A percentile compares a stretch with the other conserved stretches of the same genome.
phyloP scores from a whole-genome alignment of 2,797 vertebrate genomes.

The Crenuchus spilurus region DNA sequence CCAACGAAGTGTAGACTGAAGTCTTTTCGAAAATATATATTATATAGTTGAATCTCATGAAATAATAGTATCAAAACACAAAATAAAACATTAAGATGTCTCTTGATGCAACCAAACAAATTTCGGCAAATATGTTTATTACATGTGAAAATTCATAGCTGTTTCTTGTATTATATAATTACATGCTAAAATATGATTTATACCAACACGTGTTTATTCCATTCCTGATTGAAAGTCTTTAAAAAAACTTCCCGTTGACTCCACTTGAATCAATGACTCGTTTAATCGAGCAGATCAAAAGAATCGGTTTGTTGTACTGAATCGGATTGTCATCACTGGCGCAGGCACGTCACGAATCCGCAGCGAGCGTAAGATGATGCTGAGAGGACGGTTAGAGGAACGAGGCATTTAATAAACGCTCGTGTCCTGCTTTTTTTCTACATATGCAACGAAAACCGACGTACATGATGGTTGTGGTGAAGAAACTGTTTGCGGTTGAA shows the following conservation, averaged over 20 bases:
- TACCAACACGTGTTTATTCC: too few relatives aligned
- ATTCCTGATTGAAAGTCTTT: neutral
- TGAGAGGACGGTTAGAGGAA: constrained; percentile 76
- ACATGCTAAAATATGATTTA: too few relatives aligned
- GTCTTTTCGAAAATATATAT: neutral
- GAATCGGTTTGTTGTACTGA: neutral
- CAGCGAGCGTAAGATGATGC: constrained; percentile 81
- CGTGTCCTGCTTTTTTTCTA: constrained; percentile 18
- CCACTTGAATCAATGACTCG: neutral
- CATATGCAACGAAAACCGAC: constrained; percentile 17
- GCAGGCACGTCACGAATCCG: constrained; percentile 80
- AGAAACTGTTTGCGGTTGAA: constrained; percentile 57
- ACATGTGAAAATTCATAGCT: neutral
- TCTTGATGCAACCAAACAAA: too few relatives aligned
- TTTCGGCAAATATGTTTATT: too few relatives aligned
- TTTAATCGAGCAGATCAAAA: neutral
- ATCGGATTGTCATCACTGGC: constrained; percentile 30
- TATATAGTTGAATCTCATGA: neutral
- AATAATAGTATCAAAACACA: too few relatives aligned
- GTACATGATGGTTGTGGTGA: constrained; percentile 17
- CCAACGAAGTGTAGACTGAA: neutral
- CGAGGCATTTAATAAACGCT: constrained; percentile 52
- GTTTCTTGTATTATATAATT: too few relatives aligned
- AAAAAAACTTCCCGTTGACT: neutral
- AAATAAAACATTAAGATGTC: too few relatives aligned